Conservation (phyloP, 2,888 invertebrate genomes). For the Yponomeuta malinellus region DNA sequence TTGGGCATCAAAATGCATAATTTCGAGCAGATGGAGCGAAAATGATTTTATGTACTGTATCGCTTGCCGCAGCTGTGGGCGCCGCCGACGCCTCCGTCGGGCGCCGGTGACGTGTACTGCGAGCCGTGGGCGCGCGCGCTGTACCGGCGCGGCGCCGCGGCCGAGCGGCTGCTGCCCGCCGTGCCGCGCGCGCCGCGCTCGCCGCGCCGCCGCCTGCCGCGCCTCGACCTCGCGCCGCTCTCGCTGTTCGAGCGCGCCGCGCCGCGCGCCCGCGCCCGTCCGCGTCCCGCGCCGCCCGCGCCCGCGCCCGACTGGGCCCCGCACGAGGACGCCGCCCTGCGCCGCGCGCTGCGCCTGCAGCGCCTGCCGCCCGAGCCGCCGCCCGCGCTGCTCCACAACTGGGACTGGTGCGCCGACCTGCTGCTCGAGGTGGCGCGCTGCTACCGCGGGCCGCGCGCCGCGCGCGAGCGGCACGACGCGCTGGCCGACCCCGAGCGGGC, state of each 20-base stretch:
- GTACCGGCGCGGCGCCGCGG: conserved; percentile 84
- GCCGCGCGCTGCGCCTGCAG: conserved; percentile 87
- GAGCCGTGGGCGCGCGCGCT: conserved; percentile 90
- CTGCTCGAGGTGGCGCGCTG: conserved; percentile 91
- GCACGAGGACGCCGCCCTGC: conserved; percentile 91
- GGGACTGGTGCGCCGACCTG: conserved; percentile 95
- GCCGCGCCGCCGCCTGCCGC: conserved; percentile 78
- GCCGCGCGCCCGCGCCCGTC: conserved; percentile 82
- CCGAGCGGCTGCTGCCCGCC: conserved; percentile 85
- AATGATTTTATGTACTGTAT: conserved; percentile 14
- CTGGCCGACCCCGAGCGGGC: conserved; percentile 91
- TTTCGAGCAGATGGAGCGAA: neutral
- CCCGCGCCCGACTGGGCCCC: conserved; percentile 94
- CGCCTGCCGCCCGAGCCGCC: conserved; percentile 80
- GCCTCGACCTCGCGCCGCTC: conserved; percentile 82
- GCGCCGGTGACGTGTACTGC: conserved; percentile 93
- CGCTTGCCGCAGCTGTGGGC: conserved; percentile 88
- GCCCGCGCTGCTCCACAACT: conserved; percentile 93
- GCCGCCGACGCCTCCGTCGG: conserved; percentile 96
- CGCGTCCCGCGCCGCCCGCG: conserved; percentile 86
- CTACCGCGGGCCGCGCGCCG: conserved; percentile 86
- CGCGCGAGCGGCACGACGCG: conserved; percentile 81
- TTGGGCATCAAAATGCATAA: no score
- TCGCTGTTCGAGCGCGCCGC: conserved; percentile 91
- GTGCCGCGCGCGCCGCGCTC: conserved; percentile 84